Evolutionary conservation across 2,113 vertebrate species (phyloP).

Genomic region (Helogale parvula): DNA sequence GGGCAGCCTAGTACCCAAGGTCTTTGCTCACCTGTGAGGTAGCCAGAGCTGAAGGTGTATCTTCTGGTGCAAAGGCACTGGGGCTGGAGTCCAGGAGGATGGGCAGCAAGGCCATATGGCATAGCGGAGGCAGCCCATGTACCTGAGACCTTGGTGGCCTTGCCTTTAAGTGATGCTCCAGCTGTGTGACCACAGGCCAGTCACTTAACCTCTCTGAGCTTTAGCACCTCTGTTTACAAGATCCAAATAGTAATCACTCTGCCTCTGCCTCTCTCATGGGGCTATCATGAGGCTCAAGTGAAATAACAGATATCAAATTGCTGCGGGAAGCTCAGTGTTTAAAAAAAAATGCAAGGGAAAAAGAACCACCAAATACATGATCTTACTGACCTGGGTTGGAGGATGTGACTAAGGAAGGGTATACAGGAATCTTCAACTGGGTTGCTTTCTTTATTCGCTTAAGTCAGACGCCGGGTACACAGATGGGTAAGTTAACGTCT

Average conservation of each 20-base stretch:
- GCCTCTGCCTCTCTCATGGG: background rate
- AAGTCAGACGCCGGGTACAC: background rate
- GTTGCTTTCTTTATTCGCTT: background rate
- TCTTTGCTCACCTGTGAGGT: background rate
- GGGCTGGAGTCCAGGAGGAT: background rate
- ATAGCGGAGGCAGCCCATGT: background rate
- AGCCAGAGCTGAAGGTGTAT: background rate
- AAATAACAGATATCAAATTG: background rate
- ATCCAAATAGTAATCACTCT: background rate
- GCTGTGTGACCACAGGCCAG: background rate
- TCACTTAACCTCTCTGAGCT: background rate
- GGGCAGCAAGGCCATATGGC: background rate
- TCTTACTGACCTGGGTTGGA: background rate
- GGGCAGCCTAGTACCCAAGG: background rate
- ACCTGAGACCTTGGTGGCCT: background rate
- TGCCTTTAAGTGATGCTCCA: background rate
- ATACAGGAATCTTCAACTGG: rapidly evolving
- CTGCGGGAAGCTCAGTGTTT: background rate
- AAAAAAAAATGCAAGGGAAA: background rate
- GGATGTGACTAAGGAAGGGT: background rate
- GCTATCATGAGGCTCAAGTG: background rate
- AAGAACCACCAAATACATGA: background rate
- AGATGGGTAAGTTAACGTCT: background rate
- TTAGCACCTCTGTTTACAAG: background rate
- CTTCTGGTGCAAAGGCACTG: background rate